Evolutionary conservation across 2,888 invertebrate genomes (phyloP), one percentile per base, ranked within the genome.

Genomic region (Epinotia bilunana): DNA sequence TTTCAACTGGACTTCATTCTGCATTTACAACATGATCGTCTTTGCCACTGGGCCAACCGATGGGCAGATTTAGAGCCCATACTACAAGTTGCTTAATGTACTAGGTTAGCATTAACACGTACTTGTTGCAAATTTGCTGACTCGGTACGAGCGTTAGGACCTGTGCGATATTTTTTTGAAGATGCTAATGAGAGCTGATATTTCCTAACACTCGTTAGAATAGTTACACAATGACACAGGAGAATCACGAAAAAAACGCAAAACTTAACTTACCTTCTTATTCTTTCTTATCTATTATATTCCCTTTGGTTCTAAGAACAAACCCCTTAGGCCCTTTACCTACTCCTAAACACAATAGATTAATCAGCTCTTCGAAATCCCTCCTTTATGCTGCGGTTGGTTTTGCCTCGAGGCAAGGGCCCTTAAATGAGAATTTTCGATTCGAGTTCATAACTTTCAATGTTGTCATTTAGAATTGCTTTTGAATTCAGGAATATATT

Each of bases 391-490:
- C 33, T 61, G 11, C 7, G 9, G n/a, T 61, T 28, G 61, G 61
- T n/a, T 61, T 28, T 33, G 9, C 65, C 53, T 53, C 6, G 53
- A 4, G 53, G 65, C 53, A 1, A n/a, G n/a, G 53, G 33, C 28
- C 16, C n/a, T 28, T 28, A 53, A n/a, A 11, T 53, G 53, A n/a
- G 33, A 18, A n/a, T 53, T 53, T 65, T 33, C 28, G 53, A 65
- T 55, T 65, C 33, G 18, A 43, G 11, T 7, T 53, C 16, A 7
- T 53, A n/a, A 53, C n/a, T 53, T 65, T 28, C 28, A 28, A 53
- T n/a, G 65, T 65, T 65, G n/a, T 33, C 61, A n/a, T 65, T 65
- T 53, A 28, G 28, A 65, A 65, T 64, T 60, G n/a, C 33, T 61
- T 61, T 61, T 28, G 61, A n/a, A 60, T 28, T 60, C 1, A 13